phyloP scores from a whole-genome alignment of 2,888 invertebrate species.

The Volucella inflata region DNA sequence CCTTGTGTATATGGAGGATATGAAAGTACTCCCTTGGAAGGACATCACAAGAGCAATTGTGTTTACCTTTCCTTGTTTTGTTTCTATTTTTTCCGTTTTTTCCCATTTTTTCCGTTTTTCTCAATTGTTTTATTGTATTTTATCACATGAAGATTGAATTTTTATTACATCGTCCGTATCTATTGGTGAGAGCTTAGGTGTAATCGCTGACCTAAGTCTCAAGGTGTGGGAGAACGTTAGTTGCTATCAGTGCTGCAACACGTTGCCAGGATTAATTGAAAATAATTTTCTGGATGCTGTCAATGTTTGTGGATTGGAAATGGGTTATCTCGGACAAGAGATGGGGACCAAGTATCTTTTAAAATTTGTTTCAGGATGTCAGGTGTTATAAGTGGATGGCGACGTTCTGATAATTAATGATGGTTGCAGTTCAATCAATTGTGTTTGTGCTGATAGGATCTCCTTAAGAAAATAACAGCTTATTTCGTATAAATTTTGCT shows the following conservation, averaged over 20 bases:
- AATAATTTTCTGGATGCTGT: constrained; percentile 61
- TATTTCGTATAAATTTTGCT: too few species aligned
- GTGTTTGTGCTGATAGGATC: too few species aligned
- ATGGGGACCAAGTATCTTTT: constrained; percentile 3
- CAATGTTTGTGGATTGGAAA: constrained; percentile 52
- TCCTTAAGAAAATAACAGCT: too few species aligned
- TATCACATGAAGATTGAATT: constrained; percentile 68
- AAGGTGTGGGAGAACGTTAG: constrained; percentile 9
- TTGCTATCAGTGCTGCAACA: constrained; percentile 45
- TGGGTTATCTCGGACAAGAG: constrained; percentile 22
- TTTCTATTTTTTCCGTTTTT: neutral
- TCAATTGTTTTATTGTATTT: constrained; percentile 60
- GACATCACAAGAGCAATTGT: constrained; percentile 24
- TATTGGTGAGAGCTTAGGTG: constrained; percentile 45
- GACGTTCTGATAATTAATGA: constrained; percentile 4
- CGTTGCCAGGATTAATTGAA: constrained; percentile 65
- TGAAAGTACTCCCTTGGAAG: constrained; percentile 11
- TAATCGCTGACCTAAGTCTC: constrained; percentile 56
- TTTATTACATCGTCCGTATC: constrained; percentile 56
- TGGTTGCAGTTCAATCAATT: neutral
- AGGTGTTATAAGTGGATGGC: constrained; percentile 16
- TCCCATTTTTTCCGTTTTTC: neutral
- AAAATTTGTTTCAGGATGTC: neutral
- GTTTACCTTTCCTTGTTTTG: neutral
- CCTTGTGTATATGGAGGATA: constrained; percentile 6